phyloP scores from a whole-genome alignment of 2,888 invertebrate species.

The Mycalesis mineus region DNA sequence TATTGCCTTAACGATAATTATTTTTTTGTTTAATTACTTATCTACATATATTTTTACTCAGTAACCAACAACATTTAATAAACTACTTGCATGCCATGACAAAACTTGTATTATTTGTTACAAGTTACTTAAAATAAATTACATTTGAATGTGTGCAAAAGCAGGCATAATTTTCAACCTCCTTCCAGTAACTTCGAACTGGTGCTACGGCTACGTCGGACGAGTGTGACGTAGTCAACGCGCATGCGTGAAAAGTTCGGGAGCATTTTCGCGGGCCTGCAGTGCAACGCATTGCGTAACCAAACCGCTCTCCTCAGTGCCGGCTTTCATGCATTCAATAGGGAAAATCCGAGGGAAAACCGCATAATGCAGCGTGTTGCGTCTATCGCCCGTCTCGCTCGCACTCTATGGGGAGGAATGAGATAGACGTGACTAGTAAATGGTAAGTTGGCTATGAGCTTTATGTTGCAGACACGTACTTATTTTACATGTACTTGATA shows the following conservation, averaged over 20 bases:
- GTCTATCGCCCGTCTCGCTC: slow-evolving; percentile 2
- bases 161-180: no score
- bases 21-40: no score
- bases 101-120: no score
- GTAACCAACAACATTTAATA: no score
- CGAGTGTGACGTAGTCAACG: background rate
- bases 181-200: no score
- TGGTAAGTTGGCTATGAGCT: background rate
- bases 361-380: background rate
- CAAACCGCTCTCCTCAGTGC: background rate
- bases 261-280: background rate
- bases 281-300: slow-evolving; percentile 9
- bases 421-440: background rate
- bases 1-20: no score
- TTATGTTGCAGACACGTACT: background rate
- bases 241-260: slow-evolving; percentile 2
- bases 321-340: background rate
- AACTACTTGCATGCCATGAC: no score
- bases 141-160: no score
- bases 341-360: slow-evolving; percentile 4
- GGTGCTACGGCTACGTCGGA: no score
- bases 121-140: no score
- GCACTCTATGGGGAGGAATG: background rate
- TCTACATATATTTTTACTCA: no score
- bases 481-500: no score